phyloP scores from a whole-genome alignment of 2,797 vertebrate species.

The Typhlichthys eigenmanni region DNA sequence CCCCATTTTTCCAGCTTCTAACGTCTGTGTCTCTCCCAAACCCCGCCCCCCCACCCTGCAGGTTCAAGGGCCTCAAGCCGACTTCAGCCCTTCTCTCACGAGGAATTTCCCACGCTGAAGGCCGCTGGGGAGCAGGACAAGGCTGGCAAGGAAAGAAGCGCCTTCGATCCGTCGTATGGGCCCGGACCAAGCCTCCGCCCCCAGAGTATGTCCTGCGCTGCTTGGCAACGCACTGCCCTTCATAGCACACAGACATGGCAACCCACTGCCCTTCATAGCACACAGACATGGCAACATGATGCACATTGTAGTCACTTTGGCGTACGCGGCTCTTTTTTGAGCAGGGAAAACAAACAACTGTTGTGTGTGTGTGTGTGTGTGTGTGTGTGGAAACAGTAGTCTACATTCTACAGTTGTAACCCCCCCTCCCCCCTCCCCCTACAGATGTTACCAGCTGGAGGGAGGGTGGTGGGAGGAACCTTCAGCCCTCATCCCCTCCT shows the following conservation, averaged over 20 bases:
- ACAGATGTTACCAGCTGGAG: conserved; percentile 99
- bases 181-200: conserved; percentile 91
- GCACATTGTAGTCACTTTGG: too few species aligned
- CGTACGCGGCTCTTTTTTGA: too few species aligned
- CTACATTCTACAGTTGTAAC: too few species aligned
- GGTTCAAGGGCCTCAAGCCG: conserved; percentile 99
- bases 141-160: conserved; percentile 99
- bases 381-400: too few species aligned
- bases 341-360: background rate
- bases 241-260: too few species aligned
- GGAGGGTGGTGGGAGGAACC: conserved; percentile 99
- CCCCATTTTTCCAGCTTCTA: background rate
- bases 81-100: conserved; percentile 99
- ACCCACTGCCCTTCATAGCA: too few species aligned
- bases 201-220: conserved; percentile 75
- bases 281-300: too few species aligned
- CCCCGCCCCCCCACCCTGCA: conserved; percentile 47
- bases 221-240: too few species aligned
- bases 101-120: conserved; percentile 99
- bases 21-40: background rate
- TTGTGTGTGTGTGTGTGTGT: background rate
- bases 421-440: background rate
- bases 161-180: conserved; percentile 99
- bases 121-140: conserved; percentile 99
- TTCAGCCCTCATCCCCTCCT: conserved; percentile 78